phyloP scores from a whole-genome alignment of 2,888 invertebrate genomes.

The Melieria picta region DNA sequence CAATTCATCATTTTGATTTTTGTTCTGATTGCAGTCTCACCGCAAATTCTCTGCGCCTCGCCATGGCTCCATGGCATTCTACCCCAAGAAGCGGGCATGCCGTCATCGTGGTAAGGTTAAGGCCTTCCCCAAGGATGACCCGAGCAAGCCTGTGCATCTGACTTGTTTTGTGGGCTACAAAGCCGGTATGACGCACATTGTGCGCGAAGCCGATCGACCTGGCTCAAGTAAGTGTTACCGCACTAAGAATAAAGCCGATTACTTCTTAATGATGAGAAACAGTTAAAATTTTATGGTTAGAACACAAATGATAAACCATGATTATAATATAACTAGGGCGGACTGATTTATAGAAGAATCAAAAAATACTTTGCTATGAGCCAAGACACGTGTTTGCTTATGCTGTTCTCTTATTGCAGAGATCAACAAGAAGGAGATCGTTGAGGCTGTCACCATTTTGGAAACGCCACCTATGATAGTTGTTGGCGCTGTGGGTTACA shows the following conservation, averaged over 20 bases:
- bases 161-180: slow-evolving; percentile 99
- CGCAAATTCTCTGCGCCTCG: slow-evolving; percentile 99
- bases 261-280: slow-evolving; percentile 58
- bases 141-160: slow-evolving; percentile 94
- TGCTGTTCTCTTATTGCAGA: slow-evolving; percentile 69
- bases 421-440: slow-evolving; percentile 99
- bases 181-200: slow-evolving; percentile 99
- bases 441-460: slow-evolving; percentile 97
- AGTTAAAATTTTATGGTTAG: slow-evolving; percentile 63
- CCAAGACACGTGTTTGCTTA: background rate
- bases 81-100: slow-evolving; percentile 96
- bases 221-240: slow-evolving; percentile 88
- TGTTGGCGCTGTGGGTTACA: slow-evolving; percentile 98
- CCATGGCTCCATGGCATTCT: slow-evolving; percentile 99
- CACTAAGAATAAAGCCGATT: background rate
- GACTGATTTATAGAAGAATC: slow-evolving; percentile 58
- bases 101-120: slow-evolving; percentile 99
- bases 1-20: background rate
- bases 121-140: slow-evolving; percentile 99
- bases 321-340: slow-evolving; percentile 67
- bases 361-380: background rate
- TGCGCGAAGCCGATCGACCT: slow-evolving; percentile 97
- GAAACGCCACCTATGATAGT: slow-evolving; percentile 99
- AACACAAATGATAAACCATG: slow-evolving; percentile 61
- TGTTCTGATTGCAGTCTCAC: slow-evolving; percentile 83